Percentiles rank a stretch among this genome's conserved stretches.
These are phyloP conservation scores for Oikopleura dioica DNA, from an alignment of 23 tunicate genomes.

Conservation along the genomic window DNA sequence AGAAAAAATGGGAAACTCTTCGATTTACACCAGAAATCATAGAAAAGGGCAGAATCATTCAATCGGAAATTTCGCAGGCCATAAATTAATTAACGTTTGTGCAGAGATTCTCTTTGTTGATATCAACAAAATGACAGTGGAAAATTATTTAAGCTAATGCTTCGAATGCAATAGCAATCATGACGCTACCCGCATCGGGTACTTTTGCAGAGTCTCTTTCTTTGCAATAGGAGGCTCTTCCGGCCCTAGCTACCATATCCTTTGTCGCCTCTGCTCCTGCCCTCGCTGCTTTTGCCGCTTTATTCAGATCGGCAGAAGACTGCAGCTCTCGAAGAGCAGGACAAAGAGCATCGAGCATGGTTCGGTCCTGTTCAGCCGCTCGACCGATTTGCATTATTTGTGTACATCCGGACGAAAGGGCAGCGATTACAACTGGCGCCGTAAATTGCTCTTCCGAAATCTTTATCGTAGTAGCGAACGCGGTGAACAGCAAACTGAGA, in stretches of 20 bases:
- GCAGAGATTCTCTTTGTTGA: no score
- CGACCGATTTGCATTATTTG: neutral
- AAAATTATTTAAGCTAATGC: constrained; percentile 25
- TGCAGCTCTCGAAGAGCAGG: neutral
- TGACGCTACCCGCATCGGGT: constrained; percentile 78
- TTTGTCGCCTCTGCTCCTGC: constrained; percentile 46
- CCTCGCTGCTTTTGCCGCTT: constrained; percentile 11
- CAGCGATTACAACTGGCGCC: neutral
- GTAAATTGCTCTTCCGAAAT: neutral
- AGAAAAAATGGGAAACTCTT: no score
- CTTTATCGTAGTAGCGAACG: neutral
- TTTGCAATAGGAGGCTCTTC: constrained; percentile 60
- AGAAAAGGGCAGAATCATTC: no score
- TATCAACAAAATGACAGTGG: no score
- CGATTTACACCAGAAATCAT: no score
- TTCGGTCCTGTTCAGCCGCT: constrained; percentile 1
- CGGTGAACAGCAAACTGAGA: constrained; percentile 6
- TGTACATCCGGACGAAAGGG: neutral
- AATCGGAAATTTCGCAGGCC: no score
- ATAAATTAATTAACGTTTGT: no score
- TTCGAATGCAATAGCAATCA: constrained; percentile 32
- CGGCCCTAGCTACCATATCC: constrained; percentile 60
- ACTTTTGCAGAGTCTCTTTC: constrained; percentile 18
- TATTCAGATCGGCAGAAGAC: neutral
- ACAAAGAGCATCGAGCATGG: neutral